These are phyloP conservation scores for Turdus rufiventris DNA, from an alignment of 2,113 vertebrate genomes.

Conservation along the genomic window DNA sequence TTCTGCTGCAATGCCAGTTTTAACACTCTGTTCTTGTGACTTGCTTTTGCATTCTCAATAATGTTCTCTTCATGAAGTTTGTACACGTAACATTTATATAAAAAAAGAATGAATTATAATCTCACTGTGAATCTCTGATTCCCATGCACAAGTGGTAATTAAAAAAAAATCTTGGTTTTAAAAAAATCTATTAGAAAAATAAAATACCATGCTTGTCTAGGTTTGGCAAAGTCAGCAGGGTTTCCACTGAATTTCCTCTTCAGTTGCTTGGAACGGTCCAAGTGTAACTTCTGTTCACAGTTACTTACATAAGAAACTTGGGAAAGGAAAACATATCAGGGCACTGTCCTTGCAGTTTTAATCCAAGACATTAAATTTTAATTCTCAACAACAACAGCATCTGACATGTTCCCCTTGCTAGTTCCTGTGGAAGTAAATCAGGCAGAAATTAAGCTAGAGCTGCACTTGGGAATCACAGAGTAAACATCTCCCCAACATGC, in stretches of 20 bases:
- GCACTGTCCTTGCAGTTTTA: not conserved
- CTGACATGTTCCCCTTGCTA: not conserved
- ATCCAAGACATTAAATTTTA: not conserved
- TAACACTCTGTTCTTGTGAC: not conserved
- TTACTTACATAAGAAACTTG: not conserved
- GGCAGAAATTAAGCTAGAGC: not conserved
- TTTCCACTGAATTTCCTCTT: constrained; percentile 4
- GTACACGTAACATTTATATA: not conserved
- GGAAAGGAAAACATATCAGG: not conserved
- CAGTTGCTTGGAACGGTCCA: not conserved
- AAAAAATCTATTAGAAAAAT: not conserved
- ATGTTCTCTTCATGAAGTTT: not conserved
- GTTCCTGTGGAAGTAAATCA: not conserved
- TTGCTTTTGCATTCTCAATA: not conserved
- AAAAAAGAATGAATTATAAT: not conserved
- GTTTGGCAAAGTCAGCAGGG: constrained; percentile 20
- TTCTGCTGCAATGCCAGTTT: not conserved
- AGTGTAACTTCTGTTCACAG: not conserved
- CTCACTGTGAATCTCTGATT: not conserved
- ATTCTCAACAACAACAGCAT: not conserved
- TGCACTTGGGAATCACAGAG: not conserved
- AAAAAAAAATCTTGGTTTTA: not conserved
- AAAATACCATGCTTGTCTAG: not conserved
- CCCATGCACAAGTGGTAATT: not conserved
- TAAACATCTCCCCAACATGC: not conserved